Conservation (phyloP, 2,888 invertebrate genomes). For the Amorpha juglandis region DNA sequence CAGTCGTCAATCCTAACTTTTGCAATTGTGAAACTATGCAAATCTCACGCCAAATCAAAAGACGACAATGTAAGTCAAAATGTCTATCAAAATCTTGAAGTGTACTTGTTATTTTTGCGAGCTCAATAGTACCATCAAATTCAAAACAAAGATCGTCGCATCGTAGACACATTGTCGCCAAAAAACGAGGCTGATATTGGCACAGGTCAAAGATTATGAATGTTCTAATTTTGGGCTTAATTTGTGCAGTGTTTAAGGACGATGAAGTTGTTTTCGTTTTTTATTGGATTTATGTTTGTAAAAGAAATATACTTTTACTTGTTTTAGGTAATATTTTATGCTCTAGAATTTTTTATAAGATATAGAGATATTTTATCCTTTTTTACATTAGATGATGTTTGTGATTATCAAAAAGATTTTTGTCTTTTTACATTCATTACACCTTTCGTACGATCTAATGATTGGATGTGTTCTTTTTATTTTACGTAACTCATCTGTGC, state of each 20-base stretch:
- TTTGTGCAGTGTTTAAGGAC: neutral
- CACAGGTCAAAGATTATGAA: constrained; percentile 31
- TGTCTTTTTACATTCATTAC: too few relatives aligned
- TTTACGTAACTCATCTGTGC: too few relatives aligned
- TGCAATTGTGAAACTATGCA: neutral
- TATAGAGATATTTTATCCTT: too few relatives aligned
- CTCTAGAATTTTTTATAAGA: too few relatives aligned
- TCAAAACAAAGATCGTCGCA: constrained; percentile 46
- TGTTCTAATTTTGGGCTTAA: constrained; percentile 21
- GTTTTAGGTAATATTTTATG: too few relatives aligned
- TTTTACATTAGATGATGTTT: too few relatives aligned
- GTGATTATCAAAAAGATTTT: too few relatives aligned
- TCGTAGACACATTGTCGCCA: constrained; percentile 55
- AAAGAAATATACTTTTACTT: too few relatives aligned
- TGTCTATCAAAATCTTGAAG: neutral
- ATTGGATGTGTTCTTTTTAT: too few relatives aligned
- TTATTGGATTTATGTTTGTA: too few relatives aligned
- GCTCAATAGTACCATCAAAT: constrained; percentile 43
- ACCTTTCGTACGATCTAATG: too few relatives aligned
- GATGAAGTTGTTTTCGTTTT: too few relatives aligned
- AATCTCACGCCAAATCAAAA: constrained; percentile 17
- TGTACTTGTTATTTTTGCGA: constrained; percentile 40
- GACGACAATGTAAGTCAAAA: constrained; percentile 9
- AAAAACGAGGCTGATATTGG: constrained; percentile 49
- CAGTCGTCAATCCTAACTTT: neutral